phyloP scores from a whole-genome alignment of 1,140 invertebrate genomes.

The Sitophilus oryzae region DNA sequence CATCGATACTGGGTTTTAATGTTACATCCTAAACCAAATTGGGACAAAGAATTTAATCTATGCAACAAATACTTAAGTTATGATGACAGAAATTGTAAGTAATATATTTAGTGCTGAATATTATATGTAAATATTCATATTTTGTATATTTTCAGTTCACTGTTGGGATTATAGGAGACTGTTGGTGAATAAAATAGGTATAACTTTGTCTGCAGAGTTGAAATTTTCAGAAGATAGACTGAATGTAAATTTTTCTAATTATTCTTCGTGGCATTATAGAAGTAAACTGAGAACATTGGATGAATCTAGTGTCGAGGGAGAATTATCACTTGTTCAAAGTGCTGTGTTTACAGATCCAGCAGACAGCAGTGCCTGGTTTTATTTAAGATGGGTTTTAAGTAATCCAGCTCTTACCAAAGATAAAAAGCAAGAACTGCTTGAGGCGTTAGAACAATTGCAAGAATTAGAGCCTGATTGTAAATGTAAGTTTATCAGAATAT shows the following conservation, averaged over 20 bases:
- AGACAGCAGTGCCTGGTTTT: conserved; percentile 98
- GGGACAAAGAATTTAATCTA: conserved; percentile 75
- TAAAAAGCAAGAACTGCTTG: conserved; percentile 58
- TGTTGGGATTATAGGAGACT: conserved; percentile 88
- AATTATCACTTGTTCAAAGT: conserved; percentile 84
- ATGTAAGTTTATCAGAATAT: conserved; percentile 48
- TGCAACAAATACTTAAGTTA: conserved; percentile 81
- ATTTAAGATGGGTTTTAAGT: conserved; percentile 88
- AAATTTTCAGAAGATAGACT: conserved; percentile 79
- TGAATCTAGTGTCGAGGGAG: conserved; percentile 52
- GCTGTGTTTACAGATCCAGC: conserved; percentile 95
- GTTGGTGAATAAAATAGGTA: conserved; percentile 60
- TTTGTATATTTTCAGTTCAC: conserved; percentile 62
- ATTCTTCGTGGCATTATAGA: conserved; percentile 97
- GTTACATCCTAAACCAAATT: conserved; percentile 67
- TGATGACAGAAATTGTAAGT: conserved; percentile 95
- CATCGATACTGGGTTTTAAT: conserved; percentile 86
- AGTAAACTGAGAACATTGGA: conserved; percentile 72
- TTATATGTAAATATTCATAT: not conserved
- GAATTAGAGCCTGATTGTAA: conserved; percentile 78
- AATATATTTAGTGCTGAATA: conserved; percentile 14
- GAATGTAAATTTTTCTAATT: conserved; percentile 92
- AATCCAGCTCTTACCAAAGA: conserved; percentile 39
- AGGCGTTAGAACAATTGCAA: conserved; percentile 67
- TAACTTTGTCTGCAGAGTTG: conserved; percentile 67